Percentiles rank a stretch among this genome's conserved stretches.
Evolutionary conservation across 1,140 invertebrate genomes (phyloP).

Genomic region (Lepidotrigona ventralis): DNA sequence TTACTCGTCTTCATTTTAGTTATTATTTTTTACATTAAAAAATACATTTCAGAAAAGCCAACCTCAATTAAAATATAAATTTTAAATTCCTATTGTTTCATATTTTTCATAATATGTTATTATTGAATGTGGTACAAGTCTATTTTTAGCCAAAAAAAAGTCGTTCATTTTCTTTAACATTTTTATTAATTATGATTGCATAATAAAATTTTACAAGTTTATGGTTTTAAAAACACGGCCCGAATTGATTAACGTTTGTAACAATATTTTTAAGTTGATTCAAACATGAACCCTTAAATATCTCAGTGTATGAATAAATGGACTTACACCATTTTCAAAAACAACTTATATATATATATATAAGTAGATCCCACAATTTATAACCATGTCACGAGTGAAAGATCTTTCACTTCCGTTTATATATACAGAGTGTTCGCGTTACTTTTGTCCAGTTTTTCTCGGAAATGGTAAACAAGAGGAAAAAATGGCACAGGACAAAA

Average conservation of each 20-base stretch:
- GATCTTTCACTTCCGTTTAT: not conserved
- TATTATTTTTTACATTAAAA: not conserved
- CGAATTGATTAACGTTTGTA: not conserved
- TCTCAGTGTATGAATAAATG: not conserved
- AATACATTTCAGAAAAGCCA: not conserved
- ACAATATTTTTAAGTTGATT: conserved; percentile 4
- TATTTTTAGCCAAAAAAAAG: too few relatives aligned
- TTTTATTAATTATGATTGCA: not conserved
- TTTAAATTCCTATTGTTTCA: not conserved
- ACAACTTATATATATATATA: not conserved
- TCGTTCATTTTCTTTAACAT: too few relatives aligned
- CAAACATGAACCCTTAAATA: not conserved
- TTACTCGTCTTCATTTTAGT: too few relatives aligned
- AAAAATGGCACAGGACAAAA: too few relatives aligned
- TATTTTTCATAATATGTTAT: not conserved
- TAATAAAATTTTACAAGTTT: not conserved
- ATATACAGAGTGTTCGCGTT: not conserved
- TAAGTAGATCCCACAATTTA: not conserved
- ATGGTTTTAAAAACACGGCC: not conserved
- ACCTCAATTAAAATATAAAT: not conserved
- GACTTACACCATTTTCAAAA: conserved; percentile 32
- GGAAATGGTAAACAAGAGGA: too few relatives aligned
- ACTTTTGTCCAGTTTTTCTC: too few relatives aligned
- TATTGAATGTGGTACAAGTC: too few relatives aligned
- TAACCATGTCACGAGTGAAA: not conserved